phyloP scores from a whole-genome alignment of 2,888 invertebrate genomes.

The Sturmia bella region DNA sequence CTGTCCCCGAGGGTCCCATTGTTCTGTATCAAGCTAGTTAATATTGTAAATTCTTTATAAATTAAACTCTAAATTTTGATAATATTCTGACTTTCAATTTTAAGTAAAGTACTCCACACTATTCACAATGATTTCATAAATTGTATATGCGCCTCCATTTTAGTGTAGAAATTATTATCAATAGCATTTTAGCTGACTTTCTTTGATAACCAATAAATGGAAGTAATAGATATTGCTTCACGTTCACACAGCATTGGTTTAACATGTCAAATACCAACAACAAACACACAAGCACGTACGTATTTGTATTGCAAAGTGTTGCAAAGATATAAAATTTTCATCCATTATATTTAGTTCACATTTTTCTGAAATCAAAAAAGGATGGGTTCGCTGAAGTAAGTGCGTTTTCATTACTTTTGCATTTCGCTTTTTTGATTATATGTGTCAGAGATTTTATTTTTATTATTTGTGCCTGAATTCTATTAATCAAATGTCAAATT shows the following conservation, averaged over 20 bases:
- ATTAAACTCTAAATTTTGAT: too few relatives aligned
- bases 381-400: neutral
- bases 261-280: neutral
- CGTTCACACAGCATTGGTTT: neutral
- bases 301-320: neutral
- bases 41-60: too few relatives aligned
- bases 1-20: too few relatives aligned
- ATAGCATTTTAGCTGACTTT: constrained; percentile 37
- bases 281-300: neutral
- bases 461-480: constrained; percentile 57
- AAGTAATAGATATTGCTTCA: constrained; percentile 36
- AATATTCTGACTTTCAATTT: too few relatives aligned
- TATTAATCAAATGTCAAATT: constrained; percentile 69
- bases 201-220: constrained; percentile 35
- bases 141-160: neutral
- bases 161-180: neutral
- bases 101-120: too few relatives aligned
- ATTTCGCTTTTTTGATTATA: constrained; percentile 18
- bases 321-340: constrained; percentile 12
- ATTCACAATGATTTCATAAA: neutral
- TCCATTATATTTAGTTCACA: too few relatives aligned
- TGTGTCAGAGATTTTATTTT: constrained; percentile 28
- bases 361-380: neutral
- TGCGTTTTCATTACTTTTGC: neutral
- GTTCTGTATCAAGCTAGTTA: too few relatives aligned